Percentiles rank a stretch among this genome's conserved stretches.
phyloP scores from a whole-genome alignment of 2,797 vertebrate genomes.

The Sciurus vulgaris region DNA sequence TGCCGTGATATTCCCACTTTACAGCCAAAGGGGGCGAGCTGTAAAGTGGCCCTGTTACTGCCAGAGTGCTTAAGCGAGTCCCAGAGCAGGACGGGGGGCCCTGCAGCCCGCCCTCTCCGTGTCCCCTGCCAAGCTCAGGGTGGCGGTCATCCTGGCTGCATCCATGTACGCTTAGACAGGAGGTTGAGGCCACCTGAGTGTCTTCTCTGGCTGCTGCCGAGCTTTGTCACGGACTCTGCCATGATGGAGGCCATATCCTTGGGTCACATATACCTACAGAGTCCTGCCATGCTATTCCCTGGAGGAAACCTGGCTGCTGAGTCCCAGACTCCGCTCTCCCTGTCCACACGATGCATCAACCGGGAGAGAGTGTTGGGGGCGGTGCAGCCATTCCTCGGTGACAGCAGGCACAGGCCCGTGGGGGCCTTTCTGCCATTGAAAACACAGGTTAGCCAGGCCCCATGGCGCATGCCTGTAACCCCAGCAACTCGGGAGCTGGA shows the following conservation, averaged over 20 bases:
- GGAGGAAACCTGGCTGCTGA: not conserved
- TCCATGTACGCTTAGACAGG: not conserved
- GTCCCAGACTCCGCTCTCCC: not conserved
- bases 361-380: not conserved
- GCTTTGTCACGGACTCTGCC: not conserved
- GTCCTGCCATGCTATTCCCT: not conserved
- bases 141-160: not conserved
- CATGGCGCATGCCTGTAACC: not conserved
- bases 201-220: not conserved
- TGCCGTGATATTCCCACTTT: slow-evolving; percentile 37
- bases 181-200: not conserved
- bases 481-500: not conserved
- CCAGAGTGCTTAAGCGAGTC: slow-evolving; percentile 33
- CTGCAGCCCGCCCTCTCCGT: not conserved
- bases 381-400: not conserved
- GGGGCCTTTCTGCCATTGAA: not conserved
- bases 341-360: not conserved
- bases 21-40: not conserved
- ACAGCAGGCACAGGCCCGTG: not conserved
- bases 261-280: not conserved
- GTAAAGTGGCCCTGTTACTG: slow-evolving; percentile 35
- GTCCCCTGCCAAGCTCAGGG: not conserved
- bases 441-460: not conserved
- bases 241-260: not conserved
- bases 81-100: not conserved